Evolutionary conservation across 2,888 invertebrate species (phyloP), one percentile per base, ranked within the genome.

Genomic region (Phlogophora meticulosa): DNA sequence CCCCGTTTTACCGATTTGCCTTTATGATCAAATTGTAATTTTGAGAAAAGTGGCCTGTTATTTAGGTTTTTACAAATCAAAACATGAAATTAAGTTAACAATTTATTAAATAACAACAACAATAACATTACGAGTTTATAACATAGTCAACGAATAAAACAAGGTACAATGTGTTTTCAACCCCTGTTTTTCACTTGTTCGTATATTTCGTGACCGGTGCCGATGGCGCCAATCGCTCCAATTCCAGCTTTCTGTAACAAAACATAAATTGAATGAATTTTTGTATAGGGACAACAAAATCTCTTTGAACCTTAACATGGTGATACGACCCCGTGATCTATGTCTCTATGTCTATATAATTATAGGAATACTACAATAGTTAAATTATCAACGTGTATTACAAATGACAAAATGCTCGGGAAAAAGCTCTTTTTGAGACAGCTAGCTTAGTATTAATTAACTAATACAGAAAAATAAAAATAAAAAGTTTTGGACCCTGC

Each of bases 241-340:
- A 86, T n/a, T 28, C 82, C 85, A 7, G 69, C 71, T 83, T 86
- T 85, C 86, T 85, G 84, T 24, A 84, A 83, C 22, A 60, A 72
- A 71, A 60, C 13, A 60, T 60, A 32, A 0, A 38, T 24, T 17
- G 9, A 32, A 43, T 2, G 15, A 46, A 57, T 13, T 3, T 45
- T 34, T 10, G 20, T 34, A 15, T 15, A 43, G 9, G 4, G 22
- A 4, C 4, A 17, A 5, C 28, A 28, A 28, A 5, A 28, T 5
- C 5, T 4, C 28, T 43, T 42, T 4, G 4, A 24, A 56, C 42
- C 2, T n/a, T n/a, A n/a, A n/a, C n/a, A n/a, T n/a, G n/a, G n/a
- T n/a, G n/a, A n/a, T n/a, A n/a, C n/a, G n/a, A n/a, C n/a, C n/a
- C n/a, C n/a, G n/a, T n/a, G n/a, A n/a, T n/a, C n/a, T n/a, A n/a